Evolutionary conservation across 2,113 vertebrate genomes (phyloP).

Genomic region (Sphyrna mokarran): DNA sequence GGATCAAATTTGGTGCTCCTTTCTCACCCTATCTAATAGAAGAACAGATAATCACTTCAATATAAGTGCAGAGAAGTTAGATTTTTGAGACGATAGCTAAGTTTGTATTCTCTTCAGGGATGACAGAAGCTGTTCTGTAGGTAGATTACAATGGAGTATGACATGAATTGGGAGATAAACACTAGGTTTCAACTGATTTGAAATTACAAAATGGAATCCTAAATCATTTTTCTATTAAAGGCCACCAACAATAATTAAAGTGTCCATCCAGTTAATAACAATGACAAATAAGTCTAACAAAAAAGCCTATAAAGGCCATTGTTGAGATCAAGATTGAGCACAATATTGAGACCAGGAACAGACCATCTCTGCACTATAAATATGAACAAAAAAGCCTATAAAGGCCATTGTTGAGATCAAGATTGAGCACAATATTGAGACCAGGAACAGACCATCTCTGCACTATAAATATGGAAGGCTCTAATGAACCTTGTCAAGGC

Average conservation of each 20-base stretch:
- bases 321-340: neutral
- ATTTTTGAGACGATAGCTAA: neutral
- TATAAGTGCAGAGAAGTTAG: neutral
- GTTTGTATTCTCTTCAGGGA: neutral
- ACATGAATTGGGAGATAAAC: neutral
- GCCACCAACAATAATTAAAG: neutral
- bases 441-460: neutral
- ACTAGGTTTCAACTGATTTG: neutral
- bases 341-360: neutral
- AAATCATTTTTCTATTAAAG: neutral
- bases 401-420: neutral
- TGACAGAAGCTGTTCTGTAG: neutral
- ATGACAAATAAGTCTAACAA: neutral
- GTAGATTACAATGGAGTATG: neutral
- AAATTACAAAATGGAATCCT: neutral
- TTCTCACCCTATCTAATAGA: neutral
- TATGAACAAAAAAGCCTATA: neutral
- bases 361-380: neutral
- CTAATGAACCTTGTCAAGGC: neutral
- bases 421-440: neutral
- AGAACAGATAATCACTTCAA: neutral
- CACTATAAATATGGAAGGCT: neutral
- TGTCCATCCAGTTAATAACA: neutral
- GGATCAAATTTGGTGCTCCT: neutral
- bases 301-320: neutral